Conservation (phyloP, 2,888 invertebrate species). For the Odontomyia ornata region DNA sequence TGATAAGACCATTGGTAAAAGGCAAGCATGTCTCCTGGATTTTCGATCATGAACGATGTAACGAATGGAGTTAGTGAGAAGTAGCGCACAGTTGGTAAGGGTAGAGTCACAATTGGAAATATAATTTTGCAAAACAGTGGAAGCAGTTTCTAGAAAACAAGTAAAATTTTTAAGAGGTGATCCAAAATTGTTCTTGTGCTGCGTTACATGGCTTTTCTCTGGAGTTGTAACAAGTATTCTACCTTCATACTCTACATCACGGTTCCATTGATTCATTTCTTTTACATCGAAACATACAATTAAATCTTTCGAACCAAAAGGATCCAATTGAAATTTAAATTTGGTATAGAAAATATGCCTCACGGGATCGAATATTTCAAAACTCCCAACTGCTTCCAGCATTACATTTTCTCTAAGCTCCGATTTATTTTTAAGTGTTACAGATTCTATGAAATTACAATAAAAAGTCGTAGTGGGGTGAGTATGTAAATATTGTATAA, state of each 20-base stretch:
- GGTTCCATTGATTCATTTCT: background rate
- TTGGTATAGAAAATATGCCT: background rate
- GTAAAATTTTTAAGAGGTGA: background rate
- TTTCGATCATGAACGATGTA: slow-evolving; percentile 32
- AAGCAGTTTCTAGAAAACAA: slow-evolving; percentile 37
- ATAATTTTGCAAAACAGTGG: slow-evolving; percentile 13
- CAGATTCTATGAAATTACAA: background rate
- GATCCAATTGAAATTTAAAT: slow-evolving; percentile 18
- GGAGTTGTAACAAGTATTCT: slow-evolving; percentile 27
- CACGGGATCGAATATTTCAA: slow-evolving; percentile 24
- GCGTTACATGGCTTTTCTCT: slow-evolving; percentile 14
- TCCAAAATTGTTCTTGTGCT: background rate
- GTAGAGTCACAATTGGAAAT: slow-evolving; percentile 32
- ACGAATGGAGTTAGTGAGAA: slow-evolving; percentile 33
- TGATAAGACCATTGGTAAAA: slow-evolving; percentile 41
- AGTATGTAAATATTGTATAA: background rate
- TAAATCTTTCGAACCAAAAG: slow-evolving; percentile 29
- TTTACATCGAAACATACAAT: slow-evolving; percentile 39
- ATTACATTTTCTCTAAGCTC: background rate
- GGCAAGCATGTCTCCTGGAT: slow-evolving; percentile 33
- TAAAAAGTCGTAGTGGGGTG: no score
- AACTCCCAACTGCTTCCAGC: slow-evolving; percentile 32
- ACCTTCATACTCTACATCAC: slow-evolving; percentile 33
- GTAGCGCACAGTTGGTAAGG: background rate
- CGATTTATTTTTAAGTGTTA: slow-evolving; percentile 14